Evolutionary conservation across 2,888 invertebrate species (phyloP), one percentile per base, ranked within the genome.

Genomic region (Xanthia icteritia): DNA sequence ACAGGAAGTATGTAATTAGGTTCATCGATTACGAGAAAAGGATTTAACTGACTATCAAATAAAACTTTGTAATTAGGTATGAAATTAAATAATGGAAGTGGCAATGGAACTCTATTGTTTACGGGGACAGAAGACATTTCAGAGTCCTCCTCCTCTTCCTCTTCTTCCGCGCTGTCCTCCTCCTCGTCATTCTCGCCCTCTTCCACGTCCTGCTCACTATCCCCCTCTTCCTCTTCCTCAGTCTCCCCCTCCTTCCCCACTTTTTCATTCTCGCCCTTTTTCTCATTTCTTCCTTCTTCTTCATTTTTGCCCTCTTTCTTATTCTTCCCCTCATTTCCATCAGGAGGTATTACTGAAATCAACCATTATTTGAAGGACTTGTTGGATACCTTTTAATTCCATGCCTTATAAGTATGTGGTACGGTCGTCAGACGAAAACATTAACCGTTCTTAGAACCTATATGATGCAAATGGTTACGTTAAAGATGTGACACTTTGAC

Each of bases 341-440:
- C 51, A 65, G 31, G 13, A 36, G 36, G 20, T 76, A 23, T 65
- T 65, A 20, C 78, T 78, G 58, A 78, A 78, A 78, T 15, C 5
- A 64, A 65, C 0, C 27, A 58, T 45, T 58, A 76, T 51, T 27
- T 82, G 36, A 76, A 65, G 64, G 9, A 51, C 42, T 64, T 64
- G 6, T 58, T 51, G 27, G 31, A 13, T 64, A 64, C 31, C 8
- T 39, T 51, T 64, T 39, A 31, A 42, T 36, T 20, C 1, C 42
- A 42, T 65, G 31, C 20, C 31, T 20, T 56, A 15, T 31, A 76
- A 2, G 3, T 54, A 31, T 13, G 9, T n/a, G 13, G 23, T n/a
- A n/a, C 17, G 23, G 27, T 17, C 0, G 17, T 42, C 23, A 39
- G 54, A 27, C 17, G 9, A 42, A 42, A 56, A n/a, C 17, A 31